Evolutionary conservation across 2,113 vertebrate genomes (phyloP).

Genomic region (Lampris megalopsis): DNA sequence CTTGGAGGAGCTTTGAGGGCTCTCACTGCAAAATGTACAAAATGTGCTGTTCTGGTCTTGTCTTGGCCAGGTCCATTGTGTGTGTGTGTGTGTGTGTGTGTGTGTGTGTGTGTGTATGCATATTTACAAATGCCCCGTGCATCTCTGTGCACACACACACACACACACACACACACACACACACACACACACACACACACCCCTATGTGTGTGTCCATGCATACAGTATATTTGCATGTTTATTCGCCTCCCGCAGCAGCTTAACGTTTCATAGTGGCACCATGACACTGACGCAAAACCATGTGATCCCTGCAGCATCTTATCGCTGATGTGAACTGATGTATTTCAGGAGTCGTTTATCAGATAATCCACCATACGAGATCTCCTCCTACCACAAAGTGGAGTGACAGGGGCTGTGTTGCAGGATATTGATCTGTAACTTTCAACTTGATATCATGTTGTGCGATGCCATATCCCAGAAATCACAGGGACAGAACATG

Average conservation of each 20-base stretch:
- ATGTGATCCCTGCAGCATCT: background rate
- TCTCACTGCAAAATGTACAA: no score
- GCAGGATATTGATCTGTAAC: constrained; percentile 33
- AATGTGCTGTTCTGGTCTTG: no score
- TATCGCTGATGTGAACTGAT: constrained; percentile 2
- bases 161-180: no score
- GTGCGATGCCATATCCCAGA: constrained; percentile 38
- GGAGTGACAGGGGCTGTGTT: constrained; percentile 26
- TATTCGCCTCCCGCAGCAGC: background rate
- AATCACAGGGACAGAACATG: constrained; percentile 28
- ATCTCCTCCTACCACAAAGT: constrained; percentile 28
- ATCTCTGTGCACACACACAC: no score
- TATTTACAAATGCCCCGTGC: no score
- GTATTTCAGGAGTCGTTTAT: constrained; percentile 1
- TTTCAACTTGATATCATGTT: constrained; percentile 35
- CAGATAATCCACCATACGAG: background rate
- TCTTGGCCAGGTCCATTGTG: no score
- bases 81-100: no score
- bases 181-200: no score
- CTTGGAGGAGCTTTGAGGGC: no score
- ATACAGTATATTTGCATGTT: background rate
- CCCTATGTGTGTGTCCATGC: no score
- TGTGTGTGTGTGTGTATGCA: no score
- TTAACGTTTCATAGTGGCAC: background rate
- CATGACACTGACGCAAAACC: background rate